Conservation (phyloP, 1,140 invertebrate species). For the Drosophila bocki region DNA sequence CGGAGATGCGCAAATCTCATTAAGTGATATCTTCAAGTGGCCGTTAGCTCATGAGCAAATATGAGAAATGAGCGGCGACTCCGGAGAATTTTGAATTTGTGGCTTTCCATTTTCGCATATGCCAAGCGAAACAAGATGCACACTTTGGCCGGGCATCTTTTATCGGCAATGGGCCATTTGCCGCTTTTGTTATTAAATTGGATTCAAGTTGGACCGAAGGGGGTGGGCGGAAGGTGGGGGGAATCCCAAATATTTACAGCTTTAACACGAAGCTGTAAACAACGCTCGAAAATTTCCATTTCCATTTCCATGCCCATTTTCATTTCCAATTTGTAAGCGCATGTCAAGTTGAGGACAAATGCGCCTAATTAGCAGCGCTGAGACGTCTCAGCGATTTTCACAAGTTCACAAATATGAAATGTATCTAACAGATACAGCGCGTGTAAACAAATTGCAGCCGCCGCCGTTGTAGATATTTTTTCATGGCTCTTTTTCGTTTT, state of each 20-base stretch:
- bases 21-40: constrained; percentile 83
- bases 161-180: constrained; percentile 78
- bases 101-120: constrained; percentile 55
- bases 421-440: constrained; percentile 72
- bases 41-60: constrained; percentile 68
- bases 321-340: constrained; percentile 65
- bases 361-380: constrained; percentile 73
- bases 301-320: constrained; percentile 57
- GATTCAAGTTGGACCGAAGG: constrained; percentile 2
- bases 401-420: constrained; percentile 79
- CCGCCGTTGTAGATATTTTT: constrained; percentile 22
- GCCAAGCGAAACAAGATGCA: constrained; percentile 42
- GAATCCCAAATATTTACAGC: constrained; percentile 67
- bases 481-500: constrained; percentile 17
- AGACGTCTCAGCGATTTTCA: constrained; percentile 75
- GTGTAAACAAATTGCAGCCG: constrained; percentile 70
- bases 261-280: constrained; percentile 49
- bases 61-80: constrained; percentile 68
- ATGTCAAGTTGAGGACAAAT: constrained; percentile 77
- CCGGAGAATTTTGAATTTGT: constrained; percentile 49
- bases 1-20: constrained; percentile 81
- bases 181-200: constrained; percentile 74
- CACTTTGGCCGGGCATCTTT: constrained; percentile 49
- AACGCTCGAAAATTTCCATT: constrained; percentile 59
- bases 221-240: neutral